phyloP scores from a whole-genome alignment of 2,113 vertebrate genomes.

The Chaetops frenatus region DNA sequence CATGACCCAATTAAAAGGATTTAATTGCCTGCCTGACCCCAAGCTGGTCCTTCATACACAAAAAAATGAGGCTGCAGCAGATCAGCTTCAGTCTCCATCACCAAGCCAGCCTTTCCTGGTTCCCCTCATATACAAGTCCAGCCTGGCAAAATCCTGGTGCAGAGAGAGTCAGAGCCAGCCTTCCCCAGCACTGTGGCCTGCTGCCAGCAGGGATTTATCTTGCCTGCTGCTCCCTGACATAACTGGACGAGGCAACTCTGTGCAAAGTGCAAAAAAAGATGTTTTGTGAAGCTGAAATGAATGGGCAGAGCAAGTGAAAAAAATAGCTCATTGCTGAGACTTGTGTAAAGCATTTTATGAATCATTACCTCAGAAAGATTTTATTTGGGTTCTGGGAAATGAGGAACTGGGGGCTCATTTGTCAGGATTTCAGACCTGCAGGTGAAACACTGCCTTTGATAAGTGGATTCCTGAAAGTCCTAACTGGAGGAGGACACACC shows the following conservation, averaged over 20 bases:
- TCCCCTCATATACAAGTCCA: accelerated
- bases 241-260: background rate
- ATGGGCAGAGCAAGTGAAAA: background rate
- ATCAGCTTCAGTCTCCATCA: background rate
- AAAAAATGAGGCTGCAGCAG: background rate
- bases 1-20: background rate
- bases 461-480: background rate
- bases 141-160: background rate
- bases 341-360: background rate
- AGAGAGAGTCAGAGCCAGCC: background rate
- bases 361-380: background rate
- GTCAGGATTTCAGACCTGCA: background rate
- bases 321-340: background rate
- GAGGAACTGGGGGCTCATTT: background rate
- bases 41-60: background rate
- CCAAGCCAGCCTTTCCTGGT: background rate
- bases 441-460: background rate
- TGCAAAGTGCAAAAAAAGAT: background rate
- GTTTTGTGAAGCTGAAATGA: background rate
- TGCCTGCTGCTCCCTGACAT: background rate
- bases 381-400: conserved; percentile 20
- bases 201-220: background rate
- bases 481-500: background rate
- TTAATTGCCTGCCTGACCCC: background rate
- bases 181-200: background rate